Evolutionary conservation across 2,888 invertebrate genomes (phyloP).

Genomic region (Pyrgus malvae): DNA sequence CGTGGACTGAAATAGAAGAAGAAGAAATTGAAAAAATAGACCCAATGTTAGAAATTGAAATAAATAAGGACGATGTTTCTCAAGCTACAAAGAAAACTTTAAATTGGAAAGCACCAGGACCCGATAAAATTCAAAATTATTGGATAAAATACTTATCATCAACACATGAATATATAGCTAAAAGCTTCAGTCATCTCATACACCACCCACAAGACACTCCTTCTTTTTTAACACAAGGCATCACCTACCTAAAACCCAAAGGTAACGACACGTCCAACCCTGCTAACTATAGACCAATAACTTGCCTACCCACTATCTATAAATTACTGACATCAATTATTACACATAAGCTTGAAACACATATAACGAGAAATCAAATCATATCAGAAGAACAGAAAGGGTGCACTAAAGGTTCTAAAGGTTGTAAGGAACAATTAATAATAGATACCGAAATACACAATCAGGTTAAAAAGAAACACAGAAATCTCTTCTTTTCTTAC

Average conservation of each 20-base stretch:
- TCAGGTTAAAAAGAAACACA: not conserved
- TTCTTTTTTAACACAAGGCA: constrained; percentile 13
- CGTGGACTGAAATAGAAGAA: constrained; percentile 10
- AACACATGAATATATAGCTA: constrained; percentile 10
- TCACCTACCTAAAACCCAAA: constrained; percentile 19
- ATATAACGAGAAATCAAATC: constrained; percentile 19
- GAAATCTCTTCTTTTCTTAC: too few species aligned
- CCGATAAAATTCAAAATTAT: too few species aligned
- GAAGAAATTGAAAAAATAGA: not conserved
- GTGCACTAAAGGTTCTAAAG: not conserved
- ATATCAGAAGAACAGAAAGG: constrained; percentile 16
- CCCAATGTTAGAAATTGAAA: constrained; percentile 3
- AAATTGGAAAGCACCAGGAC: constrained; percentile 28
- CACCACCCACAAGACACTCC: constrained; percentile 4
- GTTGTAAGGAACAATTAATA: constrained; percentile 2
- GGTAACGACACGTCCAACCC: constrained; percentile 29
- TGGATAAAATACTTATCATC: constrained; percentile 18
- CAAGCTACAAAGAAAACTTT: constrained; percentile 4
- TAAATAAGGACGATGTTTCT: constrained; percentile 10
- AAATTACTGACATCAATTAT: constrained; percentile 30
- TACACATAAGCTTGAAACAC: constrained; percentile 16
- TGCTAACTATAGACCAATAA: constrained; percentile 37
- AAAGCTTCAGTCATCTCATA: constrained; percentile 3
- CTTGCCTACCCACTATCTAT: constrained; percentile 34
- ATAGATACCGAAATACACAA: not conserved